Evolutionary conservation across 2,888 invertebrate species (phyloP), one percentile per base, ranked within the genome.

Genomic region (Criorhina ranunculi): DNA sequence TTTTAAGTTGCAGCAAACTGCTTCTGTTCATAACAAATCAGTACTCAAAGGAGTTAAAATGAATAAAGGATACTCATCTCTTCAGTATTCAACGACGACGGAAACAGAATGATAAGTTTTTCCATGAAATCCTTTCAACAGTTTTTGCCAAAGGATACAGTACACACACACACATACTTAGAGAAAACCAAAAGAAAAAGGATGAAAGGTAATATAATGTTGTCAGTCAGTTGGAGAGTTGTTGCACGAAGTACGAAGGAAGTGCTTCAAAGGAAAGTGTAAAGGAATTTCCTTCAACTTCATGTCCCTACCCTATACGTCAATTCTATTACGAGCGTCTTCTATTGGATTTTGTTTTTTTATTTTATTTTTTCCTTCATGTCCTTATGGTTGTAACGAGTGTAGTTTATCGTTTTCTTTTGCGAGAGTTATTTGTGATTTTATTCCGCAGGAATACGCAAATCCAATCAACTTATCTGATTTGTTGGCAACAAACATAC

Each of bases 391-490:
- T 53, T 24, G 9, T 60, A 62, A 64, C 37, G 35, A 40, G 60
- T 8, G 15, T 35, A 57, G 57, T 72, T 72, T 44, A 64, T 12
- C 49, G 12, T 29, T 46, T 29, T 60, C 44, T 31, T 33, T 24
- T 44, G n/a, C n/a, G 46, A 29, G 70, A 46, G 46, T 46, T 46
- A 64, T 46, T 62, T 31, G 55, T 70, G 59, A 59, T 59, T 76
- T 40, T 57, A 51, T 49, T 76, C 40, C 49, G 49, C 55, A 46
- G 44, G 37, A 33, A 33, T 59, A 59, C 49, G 57, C 33, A 67
- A 76, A 76, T 76, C 76, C 66, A 76, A 76, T 76, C 66, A 76
- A 76, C 57, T 76, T 42, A 76, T 76, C 76, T 51, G 66, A 76
- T 76, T 76, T 67, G 57, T 40, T 31, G 33, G 49, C 35, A 11